Conservation (phyloP, 2,797 vertebrate species). For the Coluber constrictor region DNA sequence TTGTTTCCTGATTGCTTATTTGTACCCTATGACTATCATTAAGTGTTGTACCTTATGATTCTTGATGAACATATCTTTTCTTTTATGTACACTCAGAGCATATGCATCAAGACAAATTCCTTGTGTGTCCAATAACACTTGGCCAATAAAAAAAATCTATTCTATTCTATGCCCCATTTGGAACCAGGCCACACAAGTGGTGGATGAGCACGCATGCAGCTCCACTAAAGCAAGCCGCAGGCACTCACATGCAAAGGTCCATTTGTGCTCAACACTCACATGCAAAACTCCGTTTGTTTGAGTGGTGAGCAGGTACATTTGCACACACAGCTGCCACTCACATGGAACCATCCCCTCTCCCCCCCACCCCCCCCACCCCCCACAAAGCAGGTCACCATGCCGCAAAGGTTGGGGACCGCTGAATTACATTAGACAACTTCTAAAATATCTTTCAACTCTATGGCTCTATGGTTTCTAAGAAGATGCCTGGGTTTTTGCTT, state of each 20-base stretch:
- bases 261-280: not conserved
- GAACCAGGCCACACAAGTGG: not conserved
- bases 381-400: not conserved
- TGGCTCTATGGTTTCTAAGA: not conserved
- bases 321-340: not conserved
- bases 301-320: not conserved
- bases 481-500: not conserved
- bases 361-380: too few species aligned
- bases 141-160: too few species aligned
- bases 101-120: too few species aligned
- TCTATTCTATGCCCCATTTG: not conserved
- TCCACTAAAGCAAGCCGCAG: not conserved
- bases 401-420: not conserved
- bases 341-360: not conserved
- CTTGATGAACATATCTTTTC: too few species aligned
- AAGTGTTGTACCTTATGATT: too few species aligned
- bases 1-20: too few species aligned
- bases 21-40: too few species aligned
- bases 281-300: not conserved
- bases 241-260: not conserved
- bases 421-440: not conserved
- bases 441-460: not conserved
- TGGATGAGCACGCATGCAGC: not conserved
- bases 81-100: too few species aligned
- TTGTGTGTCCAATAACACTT: too few species aligned